phyloP scores from a whole-genome alignment of 2,888 invertebrate species.

The Hetaerina titia region DNA sequence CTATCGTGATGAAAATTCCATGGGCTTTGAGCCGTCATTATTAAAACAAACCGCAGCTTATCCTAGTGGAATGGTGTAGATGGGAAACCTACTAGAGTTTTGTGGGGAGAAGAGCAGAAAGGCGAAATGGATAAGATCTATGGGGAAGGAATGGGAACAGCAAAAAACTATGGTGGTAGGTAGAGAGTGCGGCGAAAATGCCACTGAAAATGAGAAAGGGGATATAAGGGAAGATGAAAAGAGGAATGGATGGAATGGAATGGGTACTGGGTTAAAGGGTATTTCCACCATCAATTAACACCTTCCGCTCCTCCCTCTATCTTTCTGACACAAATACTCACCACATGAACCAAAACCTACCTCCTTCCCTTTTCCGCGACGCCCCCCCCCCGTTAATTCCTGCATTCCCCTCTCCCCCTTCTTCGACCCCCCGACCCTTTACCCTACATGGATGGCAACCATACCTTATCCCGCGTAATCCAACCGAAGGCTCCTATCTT shows the following conservation, averaged over 20 bases:
- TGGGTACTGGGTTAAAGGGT: neutral
- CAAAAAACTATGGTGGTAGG: no score
- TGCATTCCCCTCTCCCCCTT: neutral
- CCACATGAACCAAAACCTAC: neutral
- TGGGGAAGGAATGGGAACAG: no score
- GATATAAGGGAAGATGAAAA: neutral
- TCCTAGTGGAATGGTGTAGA: no score
- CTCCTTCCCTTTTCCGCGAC: neutral
- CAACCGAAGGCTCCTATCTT: neutral
- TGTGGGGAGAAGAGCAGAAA: no score
- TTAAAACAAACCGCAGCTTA: no score
- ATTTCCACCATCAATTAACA: conserved; percentile 36
- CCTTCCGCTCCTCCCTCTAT: neutral
- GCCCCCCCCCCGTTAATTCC: neutral
- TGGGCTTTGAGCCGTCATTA: no score
- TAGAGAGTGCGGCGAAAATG: no score
- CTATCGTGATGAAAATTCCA: no score
- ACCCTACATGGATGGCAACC: neutral
- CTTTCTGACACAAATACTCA: conserved; percentile 1
- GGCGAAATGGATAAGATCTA: no score
- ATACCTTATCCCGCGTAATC: conserved; percentile 37
- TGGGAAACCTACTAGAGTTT: no score
- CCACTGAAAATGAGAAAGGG: neutral
- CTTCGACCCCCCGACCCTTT: neutral
- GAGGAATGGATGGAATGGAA: neutral